Percentiles rank a stretch among this genome's conserved stretches.
These are phyloP conservation scores for Zaprionus taronus DNA, from an alignment of 1,140 invertebrate species.

Conservation along the genomic window DNA sequence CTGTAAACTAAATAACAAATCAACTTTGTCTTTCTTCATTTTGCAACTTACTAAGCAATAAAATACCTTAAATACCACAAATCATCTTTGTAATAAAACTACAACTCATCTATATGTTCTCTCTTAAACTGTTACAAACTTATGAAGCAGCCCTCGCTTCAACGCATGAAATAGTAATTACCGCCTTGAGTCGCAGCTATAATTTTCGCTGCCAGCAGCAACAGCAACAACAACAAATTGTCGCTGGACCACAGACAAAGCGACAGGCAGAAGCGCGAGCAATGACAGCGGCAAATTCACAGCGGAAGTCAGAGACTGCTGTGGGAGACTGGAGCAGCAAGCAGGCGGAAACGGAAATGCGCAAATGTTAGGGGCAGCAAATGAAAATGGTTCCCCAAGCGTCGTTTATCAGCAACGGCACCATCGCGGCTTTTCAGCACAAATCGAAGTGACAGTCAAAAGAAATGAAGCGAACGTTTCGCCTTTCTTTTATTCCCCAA, in stretches of 20 bases:
- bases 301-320: constrained; percentile 51
- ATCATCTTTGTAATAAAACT: too few species aligned
- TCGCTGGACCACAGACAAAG: constrained; percentile 20
- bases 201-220: constrained; percentile 45
- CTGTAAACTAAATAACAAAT: neutral
- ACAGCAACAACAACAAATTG: constrained; percentile 38
- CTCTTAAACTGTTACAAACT: neutral
- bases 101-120: neutral
- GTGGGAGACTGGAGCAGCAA: constrained; percentile 22
- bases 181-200: constrained; percentile 49
- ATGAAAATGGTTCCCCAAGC: constrained; percentile 72
- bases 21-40: neutral
- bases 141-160: neutral
- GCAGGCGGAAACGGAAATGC: constrained; percentile 73
- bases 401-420: constrained; percentile 50
- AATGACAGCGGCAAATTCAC: constrained; percentile 45
- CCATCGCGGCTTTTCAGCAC: constrained; percentile 23
- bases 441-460: constrained; percentile 44
- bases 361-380: constrained; percentile 65
- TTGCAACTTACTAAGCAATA: neutral
- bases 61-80: neutral
- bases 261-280: constrained; percentile 4
- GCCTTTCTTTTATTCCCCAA: neutral
- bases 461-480: constrained; percentile 32
- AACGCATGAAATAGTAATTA: constrained; percentile 67